Evolutionary conservation across 2,888 invertebrate species (phyloP), one percentile per base, ranked within the genome.

Genomic region (Lathronympha strigana): DNA sequence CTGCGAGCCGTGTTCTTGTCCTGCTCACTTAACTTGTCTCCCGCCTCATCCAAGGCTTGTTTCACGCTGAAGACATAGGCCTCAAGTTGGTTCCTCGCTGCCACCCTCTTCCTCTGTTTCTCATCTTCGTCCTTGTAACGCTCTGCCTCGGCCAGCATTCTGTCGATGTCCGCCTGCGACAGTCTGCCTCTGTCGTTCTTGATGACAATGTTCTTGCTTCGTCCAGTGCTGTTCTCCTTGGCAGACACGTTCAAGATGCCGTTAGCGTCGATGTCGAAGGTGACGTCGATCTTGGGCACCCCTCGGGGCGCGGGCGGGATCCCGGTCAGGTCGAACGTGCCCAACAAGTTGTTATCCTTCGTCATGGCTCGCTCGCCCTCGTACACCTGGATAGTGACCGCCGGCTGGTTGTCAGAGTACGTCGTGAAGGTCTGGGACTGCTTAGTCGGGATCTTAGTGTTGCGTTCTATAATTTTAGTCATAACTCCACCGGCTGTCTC

Each of bases 211-310:
- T 94, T 94, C 77, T 93, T 94, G 17, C 92, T 93, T 69, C 94
- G 94, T 49, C 90, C 93, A 0, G 92, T 89, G 66, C 92, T 88
- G 76, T 90, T 92, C 57, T 93, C 93, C 67, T 94, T 92, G n/a
- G 96, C 96, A 0, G 95, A 93, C 0, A 97, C 96, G 78, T 96
- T 96, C 70, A 96, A 80, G 67, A 95, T 95, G 33, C 95, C 95
- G 75, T 95, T 95, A 31, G 94, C 94, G 76, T 95, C 95, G 69
- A 95, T 80, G 76, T 95, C 94, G 78, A 95, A 95, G 21, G 94
- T 94, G 28, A 94, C 93, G 67, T 93, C 93, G 69, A 94, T 93
- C 73, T 93, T 91, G 0, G 93, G 93, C 0, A 93, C 88, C n/a
- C 93, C 93, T 53, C 93, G 83, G 0, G 93, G 93, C 17, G 93